Percentiles rank a stretch among this genome's conserved stretches.
phyloP scores from a whole-genome alignment of 2,888 invertebrate species.

The Neoaliturus tenellus region DNA sequence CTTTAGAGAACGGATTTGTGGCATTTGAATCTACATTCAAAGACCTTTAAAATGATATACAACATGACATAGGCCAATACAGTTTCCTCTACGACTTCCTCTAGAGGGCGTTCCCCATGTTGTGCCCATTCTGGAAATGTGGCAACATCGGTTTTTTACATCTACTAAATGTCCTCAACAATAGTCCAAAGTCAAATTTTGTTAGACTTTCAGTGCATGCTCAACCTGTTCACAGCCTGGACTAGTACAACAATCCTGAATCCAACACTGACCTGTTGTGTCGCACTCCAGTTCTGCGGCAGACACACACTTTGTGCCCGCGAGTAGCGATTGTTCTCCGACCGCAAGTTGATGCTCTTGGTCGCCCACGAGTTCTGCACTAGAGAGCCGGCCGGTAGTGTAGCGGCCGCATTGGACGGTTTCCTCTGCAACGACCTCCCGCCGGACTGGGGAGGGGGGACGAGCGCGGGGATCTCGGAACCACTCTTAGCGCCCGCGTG shows the following conservation, averaged over 20 bases:
- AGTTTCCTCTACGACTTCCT: too few species aligned
- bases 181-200: too few species aligned
- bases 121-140: too few species aligned
- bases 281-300: conserved; percentile 12
- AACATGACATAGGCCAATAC: too few species aligned
- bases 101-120: too few species aligned
- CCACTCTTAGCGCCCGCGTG: conserved; percentile 16
- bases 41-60: too few species aligned
- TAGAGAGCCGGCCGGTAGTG: conserved; percentile 71
- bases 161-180: too few species aligned
- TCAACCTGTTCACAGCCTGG: too few species aligned
- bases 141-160: too few species aligned
- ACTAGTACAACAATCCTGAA: not conserved
- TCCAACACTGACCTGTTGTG: not conserved
- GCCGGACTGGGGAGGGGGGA: conserved; percentile 71
- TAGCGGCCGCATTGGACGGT: conserved; percentile 64
- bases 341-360: conserved; percentile 58
- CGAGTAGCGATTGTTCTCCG: conserved; percentile 52
- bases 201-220: too few species aligned
- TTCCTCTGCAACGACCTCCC: conserved; percentile 63
- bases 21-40: too few species aligned
- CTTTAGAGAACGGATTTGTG: too few species aligned
- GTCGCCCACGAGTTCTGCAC: conserved; percentile 61
- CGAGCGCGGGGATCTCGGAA: conserved; percentile 72
- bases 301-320: conserved; percentile 54